Percentiles rank a stretch among this genome's conserved stretches.
Conservation (phyloP, 2,113 vertebrate genomes). For the Cavia aperea region DNA sequence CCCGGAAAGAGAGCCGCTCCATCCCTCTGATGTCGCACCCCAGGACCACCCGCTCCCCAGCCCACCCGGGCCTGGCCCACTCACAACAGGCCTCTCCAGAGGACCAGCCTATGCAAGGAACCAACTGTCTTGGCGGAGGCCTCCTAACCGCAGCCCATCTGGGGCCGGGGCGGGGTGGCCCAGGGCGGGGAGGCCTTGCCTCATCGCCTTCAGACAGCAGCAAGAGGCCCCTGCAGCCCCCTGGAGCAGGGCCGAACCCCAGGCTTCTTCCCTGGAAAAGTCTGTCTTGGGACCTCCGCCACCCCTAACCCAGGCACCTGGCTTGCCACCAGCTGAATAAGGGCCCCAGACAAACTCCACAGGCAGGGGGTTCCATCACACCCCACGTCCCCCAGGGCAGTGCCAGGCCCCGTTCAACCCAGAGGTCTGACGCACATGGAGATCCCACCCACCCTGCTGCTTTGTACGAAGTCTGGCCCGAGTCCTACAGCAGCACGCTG, state of each 20-base stretch:
- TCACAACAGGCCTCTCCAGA: slow-evolving; percentile 53
- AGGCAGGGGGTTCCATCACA: not conserved
- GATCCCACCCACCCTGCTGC: slow-evolving; percentile 59
- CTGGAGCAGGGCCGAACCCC: slow-evolving; percentile 46
- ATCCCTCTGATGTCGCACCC: not conserved
- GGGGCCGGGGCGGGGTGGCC: slow-evolving; percentile 66
- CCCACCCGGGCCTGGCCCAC: slow-evolving; percentile 43
- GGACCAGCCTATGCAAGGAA: slow-evolving; percentile 44
- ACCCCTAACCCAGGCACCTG: slow-evolving; percentile 1
- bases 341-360: not conserved
- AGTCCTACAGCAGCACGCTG: not conserved
- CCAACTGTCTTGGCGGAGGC: slow-evolving; percentile 59
- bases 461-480: slow-evolving; percentile 38
- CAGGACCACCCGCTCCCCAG: slow-evolving; percentile 49
- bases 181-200: slow-evolving; percentile 49
- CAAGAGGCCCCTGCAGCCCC: slow-evolving; percentile 53
- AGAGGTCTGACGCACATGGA: slow-evolving; percentile 53
- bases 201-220: slow-evolving; percentile 56
- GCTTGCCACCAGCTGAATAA: not conserved
- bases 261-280: slow-evolving; percentile 48
- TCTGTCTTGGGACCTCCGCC: not conserved
- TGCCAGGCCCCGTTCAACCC: slow-evolving; percentile 36
- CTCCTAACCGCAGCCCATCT: slow-evolving; percentile 69
- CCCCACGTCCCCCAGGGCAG: not conserved
- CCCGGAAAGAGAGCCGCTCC: not conserved